Evolutionary conservation across 2,888 invertebrate species (phyloP), one percentile per base, ranked within the genome.

Genomic region (Volucella bombylans): DNA sequence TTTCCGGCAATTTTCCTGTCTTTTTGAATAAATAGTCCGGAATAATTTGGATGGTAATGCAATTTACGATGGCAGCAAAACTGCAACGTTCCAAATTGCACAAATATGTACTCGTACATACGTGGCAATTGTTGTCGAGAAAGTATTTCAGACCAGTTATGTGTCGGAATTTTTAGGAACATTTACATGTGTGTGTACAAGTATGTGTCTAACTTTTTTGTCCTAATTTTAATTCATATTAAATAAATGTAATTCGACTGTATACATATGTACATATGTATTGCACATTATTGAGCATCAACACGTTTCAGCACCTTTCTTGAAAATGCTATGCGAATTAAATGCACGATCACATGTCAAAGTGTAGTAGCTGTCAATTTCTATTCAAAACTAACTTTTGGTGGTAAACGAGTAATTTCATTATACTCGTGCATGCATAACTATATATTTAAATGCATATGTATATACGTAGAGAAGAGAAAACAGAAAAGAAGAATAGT

Each of bases 121-220:
- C 67, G 67, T 55, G 52, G 62, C 67, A 62, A 67, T 68, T 71
- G 71, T 68, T 73, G 54, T 78, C 61, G 72, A 62, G 50, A 64
- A 72, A 82, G 67, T 62, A 82, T 68, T 73, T 82, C 57, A 78
- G 77, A 78, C 78, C 73, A 78, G 78, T 78, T 78, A 82, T 82
- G 72, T 78, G 78, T 78, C 64, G 39, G 82, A 78, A 82, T 82
- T 65, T 72, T 72, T 68, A 82, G 73, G 41, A 68, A 47, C 74
- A 69, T 23, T 54, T 62, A 15, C 62, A 69, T 64, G 38, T 64
- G 3, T 39, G 2, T 12, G 15, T 52, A 10, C 15, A 2, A 4
- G 9, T 14, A 11, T 31, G 15, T 4, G n/a, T 50, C 43, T 12
- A n/a, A 3, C 2, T 23, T 43, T 12, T 8, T 11, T n/a, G 50